Evolutionary conservation across 2,113 vertebrate species (phyloP), one percentile per base, ranked within the genome.

Genomic region (Centropristis striata): DNA sequence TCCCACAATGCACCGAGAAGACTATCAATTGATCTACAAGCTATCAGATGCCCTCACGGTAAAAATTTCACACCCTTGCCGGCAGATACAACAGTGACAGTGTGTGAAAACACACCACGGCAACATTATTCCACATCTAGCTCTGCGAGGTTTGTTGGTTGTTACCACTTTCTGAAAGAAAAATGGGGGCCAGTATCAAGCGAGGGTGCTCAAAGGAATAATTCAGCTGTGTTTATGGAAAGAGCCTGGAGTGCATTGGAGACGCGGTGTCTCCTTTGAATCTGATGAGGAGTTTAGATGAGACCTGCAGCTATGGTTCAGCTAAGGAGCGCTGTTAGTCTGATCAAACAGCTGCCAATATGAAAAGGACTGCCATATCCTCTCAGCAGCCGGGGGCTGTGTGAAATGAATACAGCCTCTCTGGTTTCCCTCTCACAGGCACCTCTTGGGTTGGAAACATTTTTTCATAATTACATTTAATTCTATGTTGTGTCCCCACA

Each of bases 391-490:
- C 49, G 80, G 69, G 21, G 91, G 91, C 88, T 85, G 84, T 88
- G 86, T 85, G 86, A 86, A 90, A 86, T 88, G 85, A 91, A 86
- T 69, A 73, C 86, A 89, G 79, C 89, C 63, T 69, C 84, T 86
- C 74, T 86, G 78, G 78, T 87, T 87, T 77, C 86, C 71, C 67
- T 83, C 78, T 86, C 55, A 61, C 75, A 90, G 86, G 71, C 86
- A 90, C 76, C 80, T 82, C 90, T 85, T 63, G 74, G 78, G 85
- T 83, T 93, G 90, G 86, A 93, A 92, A 90, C 90, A 90, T 93
- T 85, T 92, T 93, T 93, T 88, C 80, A 88, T 92, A 92, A 94
- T 92, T 94, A 83, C 90, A 53, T 92, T 91, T 93, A 93, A 94
- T 94, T 94, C 89, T 90, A 94, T 88, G 89, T 92, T 92, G 89